Evolutionary conservation across 1,140 invertebrate species (phyloP), one percentile per base, ranked within the genome.

Genomic region (Dinoponera quadriceps): DNA sequence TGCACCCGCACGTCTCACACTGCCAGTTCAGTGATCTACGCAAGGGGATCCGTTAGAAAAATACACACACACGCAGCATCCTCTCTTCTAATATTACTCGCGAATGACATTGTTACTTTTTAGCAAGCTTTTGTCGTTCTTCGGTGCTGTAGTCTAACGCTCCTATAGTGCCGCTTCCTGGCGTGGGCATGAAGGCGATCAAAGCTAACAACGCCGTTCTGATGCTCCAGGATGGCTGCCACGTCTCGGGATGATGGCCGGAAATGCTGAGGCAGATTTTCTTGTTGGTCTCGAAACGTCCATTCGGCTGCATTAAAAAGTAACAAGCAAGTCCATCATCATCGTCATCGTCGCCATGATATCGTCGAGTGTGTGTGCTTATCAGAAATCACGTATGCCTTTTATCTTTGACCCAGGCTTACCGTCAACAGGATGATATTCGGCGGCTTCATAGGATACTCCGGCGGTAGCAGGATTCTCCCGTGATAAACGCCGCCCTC

Each of bases 361-460:
- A n/a, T n/a, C n/a, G n/a, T n/a, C n/a, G n/a, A n/a, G n/a, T 38
- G 11, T 44, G 11, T 44, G 38, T 5, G 11, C 38, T 11, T 9
- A 44, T 44, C 5, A 5, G 5, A 33, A 33, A 3, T 33, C 29
- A 33, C 2, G 7, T 16, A 11, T 9, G 22, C n/a, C n/a, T n/a
- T 7, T 4, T 3, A 4, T 54, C 14, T 3, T 49, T 25, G 2
- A 25, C 4, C 27, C 83, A 20, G 0, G 92, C 94, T 95, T 95
- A 98, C 97, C 22, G 98, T 99, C 22, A 99, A 93, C 74, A 99
- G 93, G 88, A 99, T 98, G 86, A 99, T 98, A 92, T 98, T 98
- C 5, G 98, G 99, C 73, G 99, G 99, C 95, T 99, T 99, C 98
- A 99, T 99, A 3, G 99, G 99, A 94, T 99, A 99, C 89, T 99